Evolutionary conservation across 1,140 invertebrate genomes (phyloP).

Genomic region (Acromyrmex charruanus): DNA sequence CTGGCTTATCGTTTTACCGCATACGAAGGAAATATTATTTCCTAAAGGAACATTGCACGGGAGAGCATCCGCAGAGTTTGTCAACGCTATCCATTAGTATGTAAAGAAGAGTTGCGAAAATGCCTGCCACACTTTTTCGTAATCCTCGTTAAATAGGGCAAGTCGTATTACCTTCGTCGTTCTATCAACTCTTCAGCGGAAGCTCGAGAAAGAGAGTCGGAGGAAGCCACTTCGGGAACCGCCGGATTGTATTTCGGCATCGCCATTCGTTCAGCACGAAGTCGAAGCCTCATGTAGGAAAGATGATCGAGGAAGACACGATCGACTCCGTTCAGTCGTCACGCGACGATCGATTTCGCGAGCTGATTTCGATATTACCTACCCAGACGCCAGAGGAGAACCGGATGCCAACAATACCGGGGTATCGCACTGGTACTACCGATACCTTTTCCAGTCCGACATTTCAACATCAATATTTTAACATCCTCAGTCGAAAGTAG

Average conservation of each 20-base stretch:
- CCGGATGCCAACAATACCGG: background rate
- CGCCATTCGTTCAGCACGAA: slow-evolving; percentile 17
- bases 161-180: slow-evolving; percentile 30
- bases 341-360: slow-evolving; percentile 62
- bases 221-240: slow-evolving; percentile 46
- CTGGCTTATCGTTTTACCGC: slow-evolving; percentile 2
- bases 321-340: slow-evolving; percentile 38
- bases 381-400: too few species aligned
- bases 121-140: background rate
- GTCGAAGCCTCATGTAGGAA: slow-evolving; percentile 52
- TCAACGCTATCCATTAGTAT: background rate
- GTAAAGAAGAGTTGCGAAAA: slow-evolving; percentile 16
- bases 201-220: slow-evolving; percentile 13
- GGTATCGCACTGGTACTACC: background rate
- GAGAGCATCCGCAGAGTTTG: background rate
- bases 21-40: slow-evolving; percentile 10
- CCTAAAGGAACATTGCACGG: background rate
- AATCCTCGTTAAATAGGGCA: slow-evolving; percentile 25
- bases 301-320: slow-evolving; percentile 32
- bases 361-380: slow-evolving; percentile 23
- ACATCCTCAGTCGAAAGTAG: background rate
- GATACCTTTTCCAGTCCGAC: background rate
- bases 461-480: background rate
- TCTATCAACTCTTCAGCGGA: slow-evolving; percentile 10
- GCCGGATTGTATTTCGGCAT: slow-evolving; percentile 65